Conservation (phyloP, 2,113 vertebrate species). For the Barbus barbus region DNA sequence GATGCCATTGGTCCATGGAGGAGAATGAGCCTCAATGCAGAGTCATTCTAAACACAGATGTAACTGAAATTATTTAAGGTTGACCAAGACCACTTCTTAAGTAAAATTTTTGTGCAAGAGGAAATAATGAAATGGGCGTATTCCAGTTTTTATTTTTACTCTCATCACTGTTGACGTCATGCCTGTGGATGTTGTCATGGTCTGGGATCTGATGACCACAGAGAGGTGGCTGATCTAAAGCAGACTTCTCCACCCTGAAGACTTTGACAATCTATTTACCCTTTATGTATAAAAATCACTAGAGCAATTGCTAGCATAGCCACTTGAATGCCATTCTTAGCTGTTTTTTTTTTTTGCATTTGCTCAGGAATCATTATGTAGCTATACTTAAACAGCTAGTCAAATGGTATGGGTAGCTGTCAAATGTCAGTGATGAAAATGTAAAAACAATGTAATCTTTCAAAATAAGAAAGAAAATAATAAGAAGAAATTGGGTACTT, state of each 20-base stretch:
- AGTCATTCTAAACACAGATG: neutral
- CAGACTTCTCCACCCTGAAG: constrained; percentile 6
- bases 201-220: neutral
- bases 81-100: neutral
- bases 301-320: neutral
- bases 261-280: neutral
- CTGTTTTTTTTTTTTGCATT: neutral
- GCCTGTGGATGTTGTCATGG: neutral
- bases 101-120: no score
- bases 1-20: neutral
- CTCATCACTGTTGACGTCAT: neutral
- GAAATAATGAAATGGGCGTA: neutral
- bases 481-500: neutral
- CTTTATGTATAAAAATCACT: neutral
- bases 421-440: neutral
- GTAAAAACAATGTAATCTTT: neutral
- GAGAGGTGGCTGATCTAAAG: neutral
- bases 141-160: neutral
- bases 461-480: neutral
- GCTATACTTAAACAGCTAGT: neutral
- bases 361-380: constrained; percentile 3
- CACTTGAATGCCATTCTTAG: neutral
- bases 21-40: neutral
- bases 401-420: neutral
- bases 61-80: neutral